Evolutionary conservation across 2,888 invertebrate genomes (phyloP).

Genomic region (Lithophane leautieri): DNA sequence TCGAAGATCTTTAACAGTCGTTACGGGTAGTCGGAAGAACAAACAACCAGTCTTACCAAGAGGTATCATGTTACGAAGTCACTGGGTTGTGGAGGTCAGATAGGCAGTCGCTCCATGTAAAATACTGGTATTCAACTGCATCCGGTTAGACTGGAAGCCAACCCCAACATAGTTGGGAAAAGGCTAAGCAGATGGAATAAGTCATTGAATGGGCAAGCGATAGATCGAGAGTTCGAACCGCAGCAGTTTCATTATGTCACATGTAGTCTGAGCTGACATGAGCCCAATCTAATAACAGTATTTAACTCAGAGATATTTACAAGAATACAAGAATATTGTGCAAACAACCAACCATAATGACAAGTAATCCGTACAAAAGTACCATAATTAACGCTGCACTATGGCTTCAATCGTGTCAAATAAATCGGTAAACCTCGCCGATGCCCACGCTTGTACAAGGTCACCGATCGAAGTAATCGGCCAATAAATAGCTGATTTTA

Average conservation of each 20-base stretch:
- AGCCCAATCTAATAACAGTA: not conserved
- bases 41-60: too few species aligned
- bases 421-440: constrained; percentile 34
- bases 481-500: constrained; percentile 39
- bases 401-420: constrained; percentile 48
- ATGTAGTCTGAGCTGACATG: not conserved
- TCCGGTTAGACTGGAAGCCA: too few species aligned
- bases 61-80: too few species aligned
- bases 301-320: not conserved
- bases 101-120: too few species aligned
- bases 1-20: too few species aligned
- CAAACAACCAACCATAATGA: not conserved
- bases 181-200: too few species aligned
- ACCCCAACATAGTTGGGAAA: too few species aligned
- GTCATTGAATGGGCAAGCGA: too few species aligned
- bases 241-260: not conserved
- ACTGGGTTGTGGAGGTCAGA: too few species aligned
- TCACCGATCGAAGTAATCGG: constrained; percentile 32
- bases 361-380: constrained; percentile 19
- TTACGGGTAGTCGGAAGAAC: too few species aligned
- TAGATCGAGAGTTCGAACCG: not conserved
- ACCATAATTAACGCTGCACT: constrained; percentile 4
- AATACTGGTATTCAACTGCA: too few species aligned
- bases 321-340: not conserved
- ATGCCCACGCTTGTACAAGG: constrained; percentile 37